Evolutionary conservation across 1,140 invertebrate species (phyloP), one percentile per base, ranked within the genome.

Genomic region (Calosoma granatense): DNA sequence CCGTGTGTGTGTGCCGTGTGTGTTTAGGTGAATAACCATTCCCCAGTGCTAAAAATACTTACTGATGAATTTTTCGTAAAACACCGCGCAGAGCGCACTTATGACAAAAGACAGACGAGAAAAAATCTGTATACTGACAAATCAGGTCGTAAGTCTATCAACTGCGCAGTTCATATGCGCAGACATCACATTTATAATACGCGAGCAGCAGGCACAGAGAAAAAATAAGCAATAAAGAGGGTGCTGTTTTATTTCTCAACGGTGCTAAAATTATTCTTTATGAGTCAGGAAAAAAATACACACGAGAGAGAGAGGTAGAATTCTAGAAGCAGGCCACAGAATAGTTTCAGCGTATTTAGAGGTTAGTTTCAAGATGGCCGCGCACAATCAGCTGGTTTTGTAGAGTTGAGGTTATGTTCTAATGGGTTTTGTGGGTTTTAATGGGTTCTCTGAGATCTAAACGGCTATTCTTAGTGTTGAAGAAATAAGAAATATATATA

Each of bases 21-120:
- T 26, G 23, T 55, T 12, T 55, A 15, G 54, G 54, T 55, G 54
- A 55, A 55, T 55, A 36, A 21, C 23, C 54, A 1, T 20, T 15
- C 23, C 17, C 19, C 23, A 36, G 17, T 12, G 14, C 23, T 26
- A 55, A 55, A 21, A n/a, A 20, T 53, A 17, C 19, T 9, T 36
- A 20, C 21, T 20, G 20, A 3, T 15, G 20, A 17, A 53, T 53
- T 53, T 17, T 19, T 15, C 19, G 51, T 43, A 55, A 43, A 52
- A 15, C 17, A 19, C 20, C 1, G 30, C 26, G 26, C 26, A 30
- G 14, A 4, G 14, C 14, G 26, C 4, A 6, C 4, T 6, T 6
- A 30, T 6, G 26, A 36, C 26, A 36, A 36, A 36, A 36, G n/a
- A 36, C 6, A 36, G n/a, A 36, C 26, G n/a, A 36, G 26, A 36